Evolutionary conservation across 2,888 invertebrate species (phyloP).

Genomic region (Troides aeacus): DNA sequence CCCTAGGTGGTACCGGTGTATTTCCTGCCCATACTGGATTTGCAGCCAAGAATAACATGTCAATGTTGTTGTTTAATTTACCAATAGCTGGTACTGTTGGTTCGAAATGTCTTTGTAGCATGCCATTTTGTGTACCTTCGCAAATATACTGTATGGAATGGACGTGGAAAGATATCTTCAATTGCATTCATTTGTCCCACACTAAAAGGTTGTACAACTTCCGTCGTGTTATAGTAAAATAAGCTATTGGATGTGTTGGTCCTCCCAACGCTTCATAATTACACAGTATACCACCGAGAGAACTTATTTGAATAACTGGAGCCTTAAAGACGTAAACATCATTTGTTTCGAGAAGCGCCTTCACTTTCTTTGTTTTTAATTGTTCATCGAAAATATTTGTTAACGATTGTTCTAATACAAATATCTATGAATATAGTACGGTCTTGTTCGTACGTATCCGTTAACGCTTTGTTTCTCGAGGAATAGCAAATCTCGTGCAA

Average conservation of each 20-base stretch:
- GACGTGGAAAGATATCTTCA: background rate
- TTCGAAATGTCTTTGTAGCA: background rate
- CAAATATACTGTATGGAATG: background rate
- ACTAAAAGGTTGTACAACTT: too few species aligned
- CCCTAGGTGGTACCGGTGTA: constrained; percentile 44
- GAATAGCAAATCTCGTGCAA: background rate
- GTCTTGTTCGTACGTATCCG: background rate
- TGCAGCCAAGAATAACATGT: constrained; percentile 44
- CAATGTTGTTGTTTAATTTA: constrained; percentile 41
- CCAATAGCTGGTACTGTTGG: constrained; percentile 34
- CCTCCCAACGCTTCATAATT: too few species aligned
- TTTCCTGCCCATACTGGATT: constrained; percentile 45
- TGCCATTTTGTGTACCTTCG: background rate
- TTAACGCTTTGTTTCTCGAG: background rate
- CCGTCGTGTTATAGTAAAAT: too few species aligned
- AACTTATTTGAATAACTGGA: constrained; percentile 51
- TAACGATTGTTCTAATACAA: too few species aligned
- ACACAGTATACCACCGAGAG: constrained; percentile 38
- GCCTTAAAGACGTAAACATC: constrained; percentile 43
- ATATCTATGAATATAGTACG: background rate
- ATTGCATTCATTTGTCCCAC: constrained; percentile 7
- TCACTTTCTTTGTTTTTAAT: background rate
- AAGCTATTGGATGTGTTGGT: too few species aligned
- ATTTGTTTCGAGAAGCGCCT: background rate
- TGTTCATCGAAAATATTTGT: background rate